These are phyloP conservation scores for Platichthys flesus DNA, from an alignment of 2,113 vertebrate species.

Conservation along the genomic window DNA sequence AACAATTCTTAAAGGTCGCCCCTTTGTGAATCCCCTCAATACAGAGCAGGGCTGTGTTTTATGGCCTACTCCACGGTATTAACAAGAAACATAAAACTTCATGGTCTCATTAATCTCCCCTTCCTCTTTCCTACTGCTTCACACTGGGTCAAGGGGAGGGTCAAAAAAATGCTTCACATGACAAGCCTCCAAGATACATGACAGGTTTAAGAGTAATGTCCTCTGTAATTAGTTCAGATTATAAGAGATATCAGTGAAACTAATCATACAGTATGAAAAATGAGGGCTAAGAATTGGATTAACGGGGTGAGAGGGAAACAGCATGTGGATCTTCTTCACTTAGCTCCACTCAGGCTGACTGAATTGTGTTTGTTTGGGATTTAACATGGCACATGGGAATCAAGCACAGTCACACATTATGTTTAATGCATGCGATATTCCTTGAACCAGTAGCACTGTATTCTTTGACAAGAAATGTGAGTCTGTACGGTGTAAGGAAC, in stretches of 20 bases:
- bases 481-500: slow-evolving; percentile 31
- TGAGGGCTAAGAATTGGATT: slow-evolving; percentile 15
- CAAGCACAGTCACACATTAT: slow-evolving; percentile 31
- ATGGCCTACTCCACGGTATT: slow-evolving; percentile 35
- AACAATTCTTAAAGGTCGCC: slow-evolving; percentile 31
- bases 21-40: slow-evolving; percentile 12
- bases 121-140: slow-evolving; percentile 4
- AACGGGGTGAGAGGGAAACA: slow-evolving; percentile 6
- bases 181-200: slow-evolving; percentile 22
- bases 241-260: slow-evolving; percentile 5
- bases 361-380: slow-evolving; percentile 43
- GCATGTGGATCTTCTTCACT: slow-evolving; percentile 30
- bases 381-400: slow-evolving; percentile 56
- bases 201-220: slow-evolving; percentile 11
- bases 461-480: slow-evolving; percentile 21
- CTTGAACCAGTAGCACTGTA: slow-evolving; percentile 30
- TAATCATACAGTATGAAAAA: slow-evolving; percentile 13
- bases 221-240: slow-evolving; percentile 39
- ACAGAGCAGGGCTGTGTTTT: slow-evolving; percentile 27
- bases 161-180: slow-evolving; percentile 31
- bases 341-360: slow-evolving; percentile 8
- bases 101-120: slow-evolving; percentile 43
- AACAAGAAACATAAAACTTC: slow-evolving; percentile 50
- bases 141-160: slow-evolving; percentile 5
- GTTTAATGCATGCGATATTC: slow-evolving; percentile 51